Evolutionary conservation across 1,140 invertebrate species (phyloP), one percentile per base, ranked within the genome.

Genomic region (Caenorhabditis tropicalis): DNA sequence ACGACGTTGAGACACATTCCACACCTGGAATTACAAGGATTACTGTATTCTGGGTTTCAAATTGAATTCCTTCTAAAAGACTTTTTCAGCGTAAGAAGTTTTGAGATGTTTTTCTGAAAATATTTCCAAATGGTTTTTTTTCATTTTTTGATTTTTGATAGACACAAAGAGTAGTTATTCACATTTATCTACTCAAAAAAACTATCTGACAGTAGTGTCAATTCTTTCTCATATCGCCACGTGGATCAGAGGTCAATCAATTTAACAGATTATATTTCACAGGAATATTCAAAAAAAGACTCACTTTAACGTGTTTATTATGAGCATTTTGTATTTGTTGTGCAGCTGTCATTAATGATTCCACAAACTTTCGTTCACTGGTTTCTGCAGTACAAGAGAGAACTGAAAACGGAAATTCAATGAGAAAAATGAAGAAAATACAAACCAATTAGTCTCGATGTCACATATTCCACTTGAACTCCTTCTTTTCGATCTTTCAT

Each of bases 1-100:
- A 91, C 93, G 93, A 85, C 93, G 94, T 90, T 94, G 94, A 88
- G 94, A 96, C 88, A 95, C 91, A 92, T 96, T 96, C 92, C 96
- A 96, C 85, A 96, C 94, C 95, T 96, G 92, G 36, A 94, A 93
- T 46, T 51, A 31, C 80, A 58, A 19, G 21, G 12, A 74, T 43
- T 82, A 24, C n/a, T 86, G n/a, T n/a, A n/a, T n/a, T n/a, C n/a
- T 56, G 16, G 7, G 19, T 16, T 85, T 51, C 0, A 9, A 9
- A 16, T 46, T 12, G 43, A 46, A 12, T 46, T 46, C 19, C n/a
- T n/a, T n/a, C n/a, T n/a, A n/a, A n/a, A n/a, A n/a, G n/a, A n/a
- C n/a, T n/a, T n/a, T n/a, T n/a, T n/a, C n/a, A n/a, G n/a, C n/a
- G n/a, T n/a, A n/a, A 1, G 19, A 46, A 46, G 0, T 51, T 51